A percentile compares a stretch with the other conserved stretches of the same genome.
Evolutionary conservation across 2,797 vertebrate genomes (phyloP).

Genomic region (Sciurus vulgaris): DNA sequence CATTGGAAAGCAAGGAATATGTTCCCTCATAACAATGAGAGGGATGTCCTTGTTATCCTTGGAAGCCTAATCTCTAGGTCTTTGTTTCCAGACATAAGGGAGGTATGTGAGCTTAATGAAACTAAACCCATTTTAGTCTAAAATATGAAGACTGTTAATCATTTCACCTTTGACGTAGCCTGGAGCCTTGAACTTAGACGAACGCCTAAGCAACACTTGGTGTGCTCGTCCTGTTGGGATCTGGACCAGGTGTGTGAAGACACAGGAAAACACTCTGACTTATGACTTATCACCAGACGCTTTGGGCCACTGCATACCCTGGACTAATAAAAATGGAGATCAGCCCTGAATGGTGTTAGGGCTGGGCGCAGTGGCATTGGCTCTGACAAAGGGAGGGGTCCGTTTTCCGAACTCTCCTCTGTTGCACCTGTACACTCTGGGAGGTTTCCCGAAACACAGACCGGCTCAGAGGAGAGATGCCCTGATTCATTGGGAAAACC

Average conservation of each 20-base stretch:
- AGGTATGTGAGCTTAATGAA: not conserved
- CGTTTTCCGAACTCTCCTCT: constrained; percentile 14
- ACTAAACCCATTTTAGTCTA: not conserved
- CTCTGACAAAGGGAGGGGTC: not conserved
- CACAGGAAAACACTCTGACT: not conserved
- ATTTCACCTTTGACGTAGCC: not conserved
- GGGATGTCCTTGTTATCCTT: not conserved
- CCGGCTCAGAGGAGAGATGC: not conserved
- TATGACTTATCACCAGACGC: not conserved
- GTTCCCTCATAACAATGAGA: not conserved
- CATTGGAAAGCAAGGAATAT: not conserved
- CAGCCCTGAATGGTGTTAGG: too few relatives aligned
- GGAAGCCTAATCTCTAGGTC: not conserved
- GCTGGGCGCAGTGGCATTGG: not conserved
- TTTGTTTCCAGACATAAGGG: not conserved
- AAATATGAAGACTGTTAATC: not conserved
- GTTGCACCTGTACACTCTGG: not conserved
- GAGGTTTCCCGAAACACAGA: not conserved
- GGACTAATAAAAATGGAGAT: not conserved
- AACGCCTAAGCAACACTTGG: not conserved
- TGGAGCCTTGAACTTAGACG: not conserved
- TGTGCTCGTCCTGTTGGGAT: not conserved
- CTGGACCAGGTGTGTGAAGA: not conserved
- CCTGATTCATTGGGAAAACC: not conserved
- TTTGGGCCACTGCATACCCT: not conserved